Conservation (phyloP, 2,888 invertebrate species). For the Sesia apiformis region DNA sequence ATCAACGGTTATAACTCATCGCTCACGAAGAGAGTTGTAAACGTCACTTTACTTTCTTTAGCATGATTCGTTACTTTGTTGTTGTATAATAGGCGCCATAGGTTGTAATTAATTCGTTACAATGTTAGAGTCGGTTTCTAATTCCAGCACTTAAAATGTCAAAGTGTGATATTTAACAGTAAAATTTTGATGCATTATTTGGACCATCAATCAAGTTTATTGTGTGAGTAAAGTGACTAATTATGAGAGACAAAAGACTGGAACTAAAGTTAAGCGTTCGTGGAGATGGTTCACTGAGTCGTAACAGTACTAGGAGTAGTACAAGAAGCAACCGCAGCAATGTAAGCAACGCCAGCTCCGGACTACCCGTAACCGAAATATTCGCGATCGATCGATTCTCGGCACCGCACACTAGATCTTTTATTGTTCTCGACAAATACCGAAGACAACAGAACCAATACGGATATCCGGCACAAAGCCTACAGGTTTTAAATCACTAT, state of each 20-base stretch:
- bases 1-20: constrained; percentile 53
- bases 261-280: constrained; percentile 65
- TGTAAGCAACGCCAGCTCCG: constrained; percentile 38
- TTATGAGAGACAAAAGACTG: constrained; percentile 65
- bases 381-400: constrained; percentile 58
- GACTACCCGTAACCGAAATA: constrained; percentile 56
- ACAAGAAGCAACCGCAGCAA: constrained; percentile 55
- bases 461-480: constrained; percentile 58
- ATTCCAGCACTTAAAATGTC: constrained; percentile 22
- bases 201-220: not conserved
- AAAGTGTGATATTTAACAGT: constrained; percentile 17
- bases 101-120: constrained; percentile 37
- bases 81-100: constrained; percentile 22
- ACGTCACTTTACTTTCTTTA: constrained; percentile 50
- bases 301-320: constrained; percentile 54
- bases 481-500: constrained; percentile 52
- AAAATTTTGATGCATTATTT: not conserved
- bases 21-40: constrained; percentile 39
- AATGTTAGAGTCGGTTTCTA: constrained; percentile 27
- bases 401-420: constrained; percentile 52
- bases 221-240: constrained; percentile 16
- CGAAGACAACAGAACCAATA: constrained; percentile 44
- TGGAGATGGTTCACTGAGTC: constrained; percentile 58
- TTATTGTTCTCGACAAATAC: constrained; percentile 55
- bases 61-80: constrained; percentile 36